A percentile compares a stretch with the other conserved stretches of the same genome.
These are phyloP conservation scores for Panzeria rudis DNA, from an alignment of 2,888 invertebrate genomes.

Conservation along the genomic window DNA sequence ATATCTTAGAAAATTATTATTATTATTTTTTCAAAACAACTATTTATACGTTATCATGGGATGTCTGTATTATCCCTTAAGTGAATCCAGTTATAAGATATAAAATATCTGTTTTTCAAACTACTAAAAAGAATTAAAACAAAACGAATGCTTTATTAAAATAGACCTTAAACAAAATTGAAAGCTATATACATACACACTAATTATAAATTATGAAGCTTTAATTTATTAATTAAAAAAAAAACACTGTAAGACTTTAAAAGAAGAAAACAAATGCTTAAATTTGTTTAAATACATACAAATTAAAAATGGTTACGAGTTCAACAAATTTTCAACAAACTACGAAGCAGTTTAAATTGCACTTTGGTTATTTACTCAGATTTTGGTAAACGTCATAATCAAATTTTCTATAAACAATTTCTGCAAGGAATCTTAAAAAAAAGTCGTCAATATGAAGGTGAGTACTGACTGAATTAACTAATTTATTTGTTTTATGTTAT, in stretches of 20 bases:
- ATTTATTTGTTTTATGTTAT: not conserved
- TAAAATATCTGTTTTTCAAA: slow-evolving; percentile 20
- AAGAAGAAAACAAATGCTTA: slow-evolving; percentile 37
- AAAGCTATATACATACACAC: slow-evolving; percentile 25
- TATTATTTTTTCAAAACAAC: slow-evolving; percentile 2
- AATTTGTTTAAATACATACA: slow-evolving; percentile 1
- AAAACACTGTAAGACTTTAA: slow-evolving; percentile 30
- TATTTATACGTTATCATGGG: slow-evolving; percentile 3
- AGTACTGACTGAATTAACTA: not conserved
- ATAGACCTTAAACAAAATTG: slow-evolving; percentile 34
- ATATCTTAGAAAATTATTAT: slow-evolving; percentile 56
- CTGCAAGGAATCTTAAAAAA: not conserved
- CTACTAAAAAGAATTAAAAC: slow-evolving; percentile 25
- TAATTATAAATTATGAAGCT: slow-evolving; percentile 54
- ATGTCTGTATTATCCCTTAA: slow-evolving; percentile 6
- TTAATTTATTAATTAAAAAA: slow-evolving; percentile 50
- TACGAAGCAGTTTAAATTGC: slow-evolving; percentile 19
- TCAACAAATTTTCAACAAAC: slow-evolving; percentile 4
- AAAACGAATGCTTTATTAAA: slow-evolving; percentile 60
- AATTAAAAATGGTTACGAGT: not conserved
- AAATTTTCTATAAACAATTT: slow-evolving; percentile 7
- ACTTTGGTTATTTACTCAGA: slow-evolving; percentile 10
- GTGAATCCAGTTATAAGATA: slow-evolving; percentile 24
- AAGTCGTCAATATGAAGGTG: slow-evolving; percentile 26
- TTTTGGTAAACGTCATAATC: no score